Evolutionary conservation across 2,888 invertebrate genomes (phyloP).

Genomic region (Melitaea athalia): DNA sequence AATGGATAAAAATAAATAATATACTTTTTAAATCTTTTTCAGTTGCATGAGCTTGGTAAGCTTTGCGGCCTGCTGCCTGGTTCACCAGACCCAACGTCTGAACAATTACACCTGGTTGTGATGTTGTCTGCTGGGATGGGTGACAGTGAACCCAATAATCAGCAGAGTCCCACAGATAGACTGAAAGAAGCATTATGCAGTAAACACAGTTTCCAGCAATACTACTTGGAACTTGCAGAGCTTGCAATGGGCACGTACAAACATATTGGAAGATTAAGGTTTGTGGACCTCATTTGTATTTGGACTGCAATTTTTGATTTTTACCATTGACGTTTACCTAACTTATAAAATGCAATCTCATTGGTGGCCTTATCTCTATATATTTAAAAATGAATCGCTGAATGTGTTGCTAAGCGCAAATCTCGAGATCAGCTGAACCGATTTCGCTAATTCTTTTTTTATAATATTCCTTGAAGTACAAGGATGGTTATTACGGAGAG

Average conservation of each 20-base stretch:
- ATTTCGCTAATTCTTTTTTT: no score
- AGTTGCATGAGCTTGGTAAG: constrained; percentile 92
- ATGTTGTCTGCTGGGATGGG: constrained; percentile 96
- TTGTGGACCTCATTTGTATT: constrained; percentile 15
- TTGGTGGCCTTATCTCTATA: no score
- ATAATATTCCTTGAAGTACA: no score
- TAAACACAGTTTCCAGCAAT: constrained; percentile 92
- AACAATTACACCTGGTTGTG: constrained; percentile 94
- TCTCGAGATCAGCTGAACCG: no score
- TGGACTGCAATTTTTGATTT: background rate
- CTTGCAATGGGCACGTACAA: constrained; percentile 98
- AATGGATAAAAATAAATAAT: background rate
- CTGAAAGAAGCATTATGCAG: constrained; percentile 95
- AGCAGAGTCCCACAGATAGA: constrained; percentile 88
- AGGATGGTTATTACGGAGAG: no score
- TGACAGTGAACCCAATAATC: constrained; percentile 82
- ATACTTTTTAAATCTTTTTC: constrained; percentile 26
- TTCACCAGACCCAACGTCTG: constrained; percentile 88
- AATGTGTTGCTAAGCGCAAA: no score
- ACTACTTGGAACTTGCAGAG: constrained; percentile 96
- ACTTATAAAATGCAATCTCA: no score
- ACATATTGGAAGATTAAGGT: constrained; percentile 90
- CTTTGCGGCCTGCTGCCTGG: constrained; percentile 95
- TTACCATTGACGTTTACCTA: background rate
- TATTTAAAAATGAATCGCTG: no score